These are phyloP conservation scores for Mystacides longicornis DNA, from an alignment of 2,888 invertebrate species.

Conservation along the genomic window DNA sequence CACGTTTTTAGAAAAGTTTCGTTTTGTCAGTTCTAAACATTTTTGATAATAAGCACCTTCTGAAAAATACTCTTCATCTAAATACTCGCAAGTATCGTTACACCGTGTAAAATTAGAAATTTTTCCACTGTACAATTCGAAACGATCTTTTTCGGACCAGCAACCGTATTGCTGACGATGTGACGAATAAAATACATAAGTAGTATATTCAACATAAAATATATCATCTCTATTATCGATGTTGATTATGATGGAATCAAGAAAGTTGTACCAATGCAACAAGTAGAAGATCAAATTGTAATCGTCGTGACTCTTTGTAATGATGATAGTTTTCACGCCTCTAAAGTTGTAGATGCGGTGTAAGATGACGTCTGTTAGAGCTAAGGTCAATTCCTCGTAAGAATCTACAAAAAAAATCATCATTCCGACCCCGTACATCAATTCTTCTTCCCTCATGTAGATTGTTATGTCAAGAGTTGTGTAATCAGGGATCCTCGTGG, in stretches of 20 bases:
- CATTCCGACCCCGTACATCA: background rate
- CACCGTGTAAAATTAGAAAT: slow-evolving; percentile 11
- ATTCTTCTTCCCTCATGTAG: background rate
- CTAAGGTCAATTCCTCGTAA: background rate
- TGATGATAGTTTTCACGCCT: background rate
- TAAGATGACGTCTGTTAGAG: background rate
- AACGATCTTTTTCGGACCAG: slow-evolving; percentile 10
- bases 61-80: background rate
- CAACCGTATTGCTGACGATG: slow-evolving; percentile 16
- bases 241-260: slow-evolving; percentile 13
- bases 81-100: slow-evolving; percentile 7
- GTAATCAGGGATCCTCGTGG: background rate
- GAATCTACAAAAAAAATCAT: background rate
- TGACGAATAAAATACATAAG: slow-evolving; percentile 2
- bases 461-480: background rate
- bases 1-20: background rate
- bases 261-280: slow-evolving; percentile 21
- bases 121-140: slow-evolving; percentile 17
- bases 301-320: no score
- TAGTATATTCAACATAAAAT: slow-evolving; percentile 13
- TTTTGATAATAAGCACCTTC: background rate
- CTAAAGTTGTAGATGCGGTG: background rate
- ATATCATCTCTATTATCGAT: slow-evolving; percentile 3
- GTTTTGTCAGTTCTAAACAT: background rate
- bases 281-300: slow-evolving; percentile 16